Conservation (phyloP, 2,888 invertebrate species). For the Drosophila siamana region DNA sequence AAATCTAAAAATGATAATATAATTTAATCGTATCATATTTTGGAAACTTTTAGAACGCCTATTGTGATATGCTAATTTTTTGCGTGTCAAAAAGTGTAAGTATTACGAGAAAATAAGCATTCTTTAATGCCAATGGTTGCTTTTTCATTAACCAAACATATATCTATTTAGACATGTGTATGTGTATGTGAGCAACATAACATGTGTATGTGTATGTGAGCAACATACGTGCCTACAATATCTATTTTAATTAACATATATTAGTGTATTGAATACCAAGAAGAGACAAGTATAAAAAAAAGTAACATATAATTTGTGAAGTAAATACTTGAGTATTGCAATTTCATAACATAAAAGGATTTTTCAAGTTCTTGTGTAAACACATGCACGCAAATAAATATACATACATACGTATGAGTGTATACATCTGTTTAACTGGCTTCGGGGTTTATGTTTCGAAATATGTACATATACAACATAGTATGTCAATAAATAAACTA, state of each 20-base stretch:
- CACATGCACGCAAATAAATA: background rate
- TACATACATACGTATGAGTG: background rate
- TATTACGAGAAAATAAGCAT: background rate
- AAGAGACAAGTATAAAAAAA: constrained; percentile 7
- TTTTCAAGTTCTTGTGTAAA: background rate
- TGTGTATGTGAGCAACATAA: background rate
- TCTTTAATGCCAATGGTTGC: background rate
- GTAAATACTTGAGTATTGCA: background rate
- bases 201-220: background rate
- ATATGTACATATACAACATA: background rate
- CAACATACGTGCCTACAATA: constrained; percentile 3
- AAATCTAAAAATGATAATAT: constrained; percentile 55
- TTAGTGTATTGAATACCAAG: constrained; percentile 5
- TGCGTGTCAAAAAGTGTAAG: constrained; percentile 38
- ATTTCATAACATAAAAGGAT: background rate
- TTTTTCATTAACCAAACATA: constrained; percentile 6
- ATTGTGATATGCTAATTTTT: constrained; percentile 16
- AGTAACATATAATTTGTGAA: background rate
- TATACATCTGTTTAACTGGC: background rate
- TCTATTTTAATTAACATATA: constrained; percentile 2
- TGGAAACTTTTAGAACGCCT: constrained; percentile 26
- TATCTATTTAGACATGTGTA: background rate
- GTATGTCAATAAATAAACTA: background rate
- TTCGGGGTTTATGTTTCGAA: constrained; percentile 10
- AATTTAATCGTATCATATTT: constrained; percentile 48